Evolutionary conservation across 2,888 invertebrate genomes (phyloP).

Genomic region (Mayetiola destructor): DNA sequence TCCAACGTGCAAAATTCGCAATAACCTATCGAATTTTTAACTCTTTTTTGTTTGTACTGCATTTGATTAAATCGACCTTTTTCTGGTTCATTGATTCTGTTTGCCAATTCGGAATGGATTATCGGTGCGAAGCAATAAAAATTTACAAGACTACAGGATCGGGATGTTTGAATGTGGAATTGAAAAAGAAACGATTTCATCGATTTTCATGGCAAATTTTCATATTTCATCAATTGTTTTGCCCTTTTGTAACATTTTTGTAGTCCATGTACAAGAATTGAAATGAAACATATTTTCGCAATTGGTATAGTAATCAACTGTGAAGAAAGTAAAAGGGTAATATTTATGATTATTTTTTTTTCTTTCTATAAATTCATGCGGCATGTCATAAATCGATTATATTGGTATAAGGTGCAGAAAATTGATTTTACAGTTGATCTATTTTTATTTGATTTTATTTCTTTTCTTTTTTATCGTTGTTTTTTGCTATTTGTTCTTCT

Average conservation of each 20-base stretch:
- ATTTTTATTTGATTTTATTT: background rate
- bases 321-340: constrained; percentile 2
- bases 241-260: background rate
- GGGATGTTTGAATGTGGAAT: too few relatives aligned
- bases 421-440: constrained; percentile 5
- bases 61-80: constrained; percentile 5
- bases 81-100: constrained; percentile 7
- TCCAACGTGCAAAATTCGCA: background rate
- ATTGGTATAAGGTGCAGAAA: constrained; percentile 9
- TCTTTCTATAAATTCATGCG: background rate
- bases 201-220: constrained; percentile 4
- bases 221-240: background rate
- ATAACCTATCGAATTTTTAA: background rate
- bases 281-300: background rate
- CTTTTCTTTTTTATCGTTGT: background rate
- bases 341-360: background rate
- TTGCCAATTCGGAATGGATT: too few relatives aligned
- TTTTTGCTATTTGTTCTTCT: background rate
- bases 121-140: background rate
- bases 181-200: background rate
- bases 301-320: background rate
- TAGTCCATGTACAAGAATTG: background rate
- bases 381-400: too few relatives aligned
- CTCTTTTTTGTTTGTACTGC: background rate
- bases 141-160: background rate